Base-by-base conservation (phyloP, 2,113 vertebrate genomes). In the Mola mola region DNA sequence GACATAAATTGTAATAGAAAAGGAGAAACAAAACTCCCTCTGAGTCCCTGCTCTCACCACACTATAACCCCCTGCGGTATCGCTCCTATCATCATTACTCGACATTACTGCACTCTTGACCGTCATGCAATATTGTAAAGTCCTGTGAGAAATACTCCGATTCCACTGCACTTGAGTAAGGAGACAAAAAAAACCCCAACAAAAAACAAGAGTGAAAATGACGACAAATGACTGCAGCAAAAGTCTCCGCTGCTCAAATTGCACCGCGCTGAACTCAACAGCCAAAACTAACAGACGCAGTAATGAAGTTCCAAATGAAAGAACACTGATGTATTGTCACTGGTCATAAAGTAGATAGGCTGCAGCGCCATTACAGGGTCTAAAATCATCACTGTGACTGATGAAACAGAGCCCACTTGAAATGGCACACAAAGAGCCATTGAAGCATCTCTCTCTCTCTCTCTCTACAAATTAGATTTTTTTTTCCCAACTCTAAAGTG, bases 191-290 rank as follows among this genome's bases (percentile, higher is more conserved):
- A 12, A 34, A 19, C n/a, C 6, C 82, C 25, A 43, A 57, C 22
- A 49, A 26, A 12, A 34, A 19, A 19, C 6, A 9, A 29, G 28
- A 9, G 40, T 3, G 57, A 77, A 79, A 86, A 89, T 84, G 83
- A 80, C 84, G 81, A 90, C 81, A 87, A 90, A 91, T 88, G 87
- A 89, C 87, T 91, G 90, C 88, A 88, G 87, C 88, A 88, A 83
- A 82, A 79, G 61, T 75, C 76, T 78, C 68, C 69, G 67, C 84
- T 76, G 84, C 87, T 90, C 87, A 78, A 85, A 88, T 88, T 87
- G 83, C 87, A 85, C 81, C 28, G 87, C 83, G 63, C 77, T 81
- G 75, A 86, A 88, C 48, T 67, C 50, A 77, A 77, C 66, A 72
- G 84, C 82, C 88, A 86, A 83, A 82, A 82, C 88, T 79, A 86